A percentile compares a stretch with the other conserved stretches of the same genome.
Conservation (phyloP, 2,113 vertebrate genomes). For the Camelus bactrianus region DNA sequence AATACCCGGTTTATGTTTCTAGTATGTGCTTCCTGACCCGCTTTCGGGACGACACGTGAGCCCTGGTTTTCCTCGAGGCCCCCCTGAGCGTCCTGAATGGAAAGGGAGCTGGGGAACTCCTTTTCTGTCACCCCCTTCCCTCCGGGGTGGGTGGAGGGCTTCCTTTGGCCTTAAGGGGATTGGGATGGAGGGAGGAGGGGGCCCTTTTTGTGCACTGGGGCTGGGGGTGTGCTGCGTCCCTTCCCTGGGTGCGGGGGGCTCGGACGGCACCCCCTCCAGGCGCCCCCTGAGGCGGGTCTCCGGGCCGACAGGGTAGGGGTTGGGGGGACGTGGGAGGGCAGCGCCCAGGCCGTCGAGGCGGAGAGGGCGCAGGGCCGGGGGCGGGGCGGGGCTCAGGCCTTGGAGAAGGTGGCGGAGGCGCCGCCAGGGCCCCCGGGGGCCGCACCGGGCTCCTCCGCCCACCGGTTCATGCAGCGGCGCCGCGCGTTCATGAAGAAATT, state of each 20-base stretch:
- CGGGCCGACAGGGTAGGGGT: not conserved
- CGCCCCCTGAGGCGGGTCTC: not conserved
- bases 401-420: conserved; percentile 96
- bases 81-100: conserved; percentile 46
- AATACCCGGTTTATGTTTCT: conserved; percentile 88
- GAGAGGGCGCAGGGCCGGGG: not conserved
- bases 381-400: conserved; percentile 90
- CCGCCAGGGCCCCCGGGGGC: conserved; percentile 92
- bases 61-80: conserved; percentile 62
- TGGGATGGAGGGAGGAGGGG: not conserved
- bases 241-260: not conserved
- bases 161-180: conserved; percentile 69
- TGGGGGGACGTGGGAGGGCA: not conserved
- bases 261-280: not conserved
- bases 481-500: conserved; percentile 99
- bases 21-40: conserved; percentile 91
- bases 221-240: conserved; percentile 10
- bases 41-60: conserved; percentile 77
- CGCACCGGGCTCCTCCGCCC: conserved; percentile 94
- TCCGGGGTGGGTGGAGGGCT: not conserved
- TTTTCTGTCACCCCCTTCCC: not conserved
- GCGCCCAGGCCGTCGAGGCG: conserved; percentile 52
- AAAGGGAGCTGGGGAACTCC: not conserved
- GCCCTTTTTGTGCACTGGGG: conserved; percentile 67
- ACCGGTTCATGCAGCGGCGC: conserved; percentile 98